Percentiles rank a stretch among this genome's conserved stretches.
These are phyloP conservation scores for Eupsilia transversa DNA, from an alignment of 2,888 invertebrate genomes.

Conservation along the genomic window DNA sequence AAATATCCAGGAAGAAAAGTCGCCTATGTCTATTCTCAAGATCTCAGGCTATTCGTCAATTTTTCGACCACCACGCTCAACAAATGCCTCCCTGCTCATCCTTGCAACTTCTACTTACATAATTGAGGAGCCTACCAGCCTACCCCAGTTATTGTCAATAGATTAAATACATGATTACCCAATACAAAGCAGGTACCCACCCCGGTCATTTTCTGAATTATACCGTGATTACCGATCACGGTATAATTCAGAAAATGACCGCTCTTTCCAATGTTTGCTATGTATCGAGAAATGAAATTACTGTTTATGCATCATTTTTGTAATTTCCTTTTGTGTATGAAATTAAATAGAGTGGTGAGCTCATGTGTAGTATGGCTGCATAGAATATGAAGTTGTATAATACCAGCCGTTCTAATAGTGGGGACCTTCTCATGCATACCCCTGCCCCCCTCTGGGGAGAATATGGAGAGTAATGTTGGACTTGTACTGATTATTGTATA, in stretches of 20 bases:
- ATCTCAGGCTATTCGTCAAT: too few relatives aligned
- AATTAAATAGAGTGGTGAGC: conserved; percentile 31
- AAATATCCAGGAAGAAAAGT: too few relatives aligned
- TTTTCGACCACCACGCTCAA: not conserved
- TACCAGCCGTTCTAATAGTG: not conserved
- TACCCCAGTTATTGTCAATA: conserved; percentile 13
- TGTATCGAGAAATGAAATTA: conserved; percentile 31
- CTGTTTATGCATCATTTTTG: conserved; percentile 15
- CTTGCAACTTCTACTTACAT: conserved; percentile 5
- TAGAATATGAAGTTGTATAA: conserved; percentile 22
- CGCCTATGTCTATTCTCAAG: too few relatives aligned
- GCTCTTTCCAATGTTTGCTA: conserved; percentile 26
- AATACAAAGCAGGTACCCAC: conserved; percentile 25
- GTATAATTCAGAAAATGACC: conserved; percentile 45
- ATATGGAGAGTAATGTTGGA: not conserved
- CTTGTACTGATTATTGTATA: not conserved
- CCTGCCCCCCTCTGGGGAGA: not conserved
- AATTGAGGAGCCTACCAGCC: not conserved
- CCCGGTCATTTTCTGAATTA: too few relatives aligned
- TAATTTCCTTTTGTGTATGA: conserved; percentile 32
- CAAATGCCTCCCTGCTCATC: not conserved
- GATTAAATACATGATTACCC: conserved; percentile 35
- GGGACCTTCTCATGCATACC: not conserved
- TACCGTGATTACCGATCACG: too few relatives aligned
- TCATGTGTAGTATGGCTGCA: conserved; percentile 32